phyloP scores from a whole-genome alignment of 2,113 vertebrate genomes.

The Ranitomeya variabilis region DNA sequence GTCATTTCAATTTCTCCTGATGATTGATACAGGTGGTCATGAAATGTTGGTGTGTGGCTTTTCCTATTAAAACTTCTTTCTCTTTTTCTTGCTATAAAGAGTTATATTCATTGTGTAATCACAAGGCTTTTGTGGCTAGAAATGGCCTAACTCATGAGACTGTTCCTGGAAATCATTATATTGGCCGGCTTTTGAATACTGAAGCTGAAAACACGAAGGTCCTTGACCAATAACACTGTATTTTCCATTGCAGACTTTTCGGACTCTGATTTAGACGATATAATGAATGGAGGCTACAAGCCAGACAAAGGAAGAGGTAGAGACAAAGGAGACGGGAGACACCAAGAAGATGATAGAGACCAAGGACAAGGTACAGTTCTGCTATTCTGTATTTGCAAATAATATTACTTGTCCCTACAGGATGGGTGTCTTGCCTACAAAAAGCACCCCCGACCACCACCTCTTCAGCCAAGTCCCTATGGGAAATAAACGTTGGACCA shows the following conservation, averaged over 20 bases:
- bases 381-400: too few relatives aligned
- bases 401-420: too few relatives aligned
- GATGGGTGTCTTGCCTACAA: too few relatives aligned
- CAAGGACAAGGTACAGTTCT: too few relatives aligned
- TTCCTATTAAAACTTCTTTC: neutral
- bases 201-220: neutral
- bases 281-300: constrained; percentile 71
- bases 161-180: neutral
- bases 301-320: constrained; percentile 87
- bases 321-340: neutral
- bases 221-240: neutral
- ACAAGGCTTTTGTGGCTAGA: neutral
- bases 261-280: constrained; percentile 74
- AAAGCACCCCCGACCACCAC: too few relatives aligned
- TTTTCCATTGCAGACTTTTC: constrained; percentile 68
- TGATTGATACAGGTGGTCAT: neutral
- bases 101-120: neutral
- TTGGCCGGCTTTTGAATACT: neutral
- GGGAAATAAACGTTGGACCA: too few relatives aligned
- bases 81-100: neutral
- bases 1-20: neutral
- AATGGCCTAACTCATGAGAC: neutral
- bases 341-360: too few relatives aligned
- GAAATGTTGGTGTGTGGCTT: neutral
- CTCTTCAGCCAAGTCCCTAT: too few relatives aligned